Evolutionary conservation across 2,797 vertebrate species (phyloP), one percentile per base, ranked within the genome.

Genomic region (Sebastes kiyomatsui): DNA sequence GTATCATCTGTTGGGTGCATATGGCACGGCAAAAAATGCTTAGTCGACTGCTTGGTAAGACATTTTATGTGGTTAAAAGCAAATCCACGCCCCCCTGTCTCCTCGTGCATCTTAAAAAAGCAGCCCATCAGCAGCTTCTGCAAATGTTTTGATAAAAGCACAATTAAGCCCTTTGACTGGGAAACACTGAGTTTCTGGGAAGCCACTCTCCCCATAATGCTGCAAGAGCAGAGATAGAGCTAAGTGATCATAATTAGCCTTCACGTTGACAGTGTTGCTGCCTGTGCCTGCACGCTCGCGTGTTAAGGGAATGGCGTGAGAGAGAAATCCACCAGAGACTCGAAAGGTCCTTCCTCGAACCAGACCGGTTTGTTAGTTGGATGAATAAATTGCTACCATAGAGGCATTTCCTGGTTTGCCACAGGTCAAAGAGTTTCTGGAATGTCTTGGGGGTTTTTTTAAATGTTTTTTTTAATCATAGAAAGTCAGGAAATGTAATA

Each of bases 181-280:
- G 67, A 78, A 81, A 70, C 59, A 42, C 65, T 32, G 32, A 33
- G 27, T 75, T 75, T 88, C 80, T 82, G 75, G 77, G 81, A 87
- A 86, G 69, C 56, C 30, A 13, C 27, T 71, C 35, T 2, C 73
- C 30, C 32, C 30, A 35, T 58, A 72, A 67, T 72, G 35, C 33
- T 13, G 20, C 65, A 72, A 70, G 27, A 56, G 28, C 23, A 22
- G 32, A 77, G 72, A 68, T 60, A 16, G 65, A 22, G 61, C 70
- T 55, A 49, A 65, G 77, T 62, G 72, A 25, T 69, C 55, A 64
- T 77, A 64, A 84, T 79, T 75, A 69, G 13, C 42, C 20, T 7
- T 66, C 13, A 72, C 33, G 1, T 3, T 25, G 59, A 76, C 58
- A 4, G 33, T 32, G 35, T 71, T 67, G 61, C 76, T 79, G 80